These are phyloP conservation scores for Chouioia cunea DNA, from an alignment of 2,888 invertebrate genomes.

Conservation along the genomic window DNA sequence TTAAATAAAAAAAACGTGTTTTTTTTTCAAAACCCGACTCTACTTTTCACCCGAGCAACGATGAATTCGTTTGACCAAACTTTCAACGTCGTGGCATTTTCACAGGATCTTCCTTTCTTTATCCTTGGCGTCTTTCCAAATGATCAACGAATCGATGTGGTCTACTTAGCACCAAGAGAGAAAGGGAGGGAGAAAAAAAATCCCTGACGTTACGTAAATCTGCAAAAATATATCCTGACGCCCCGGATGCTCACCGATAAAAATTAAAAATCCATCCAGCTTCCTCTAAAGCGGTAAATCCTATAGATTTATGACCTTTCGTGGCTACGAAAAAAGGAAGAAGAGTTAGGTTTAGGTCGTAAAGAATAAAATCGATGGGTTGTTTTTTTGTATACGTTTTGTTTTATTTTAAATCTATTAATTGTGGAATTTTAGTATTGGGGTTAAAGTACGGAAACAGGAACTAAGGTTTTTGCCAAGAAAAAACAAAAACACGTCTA, in stretches of 20 bases:
- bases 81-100: constrained; percentile 2
- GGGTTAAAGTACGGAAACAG: too few species aligned
- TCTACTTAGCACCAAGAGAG: constrained; percentile 27
- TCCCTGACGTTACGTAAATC: not conserved
- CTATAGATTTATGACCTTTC: too few species aligned
- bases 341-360: too few species aligned
- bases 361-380: too few species aligned
- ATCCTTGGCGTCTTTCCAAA: constrained; percentile 30
- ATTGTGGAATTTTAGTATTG: too few species aligned
- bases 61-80: constrained; percentile 35
- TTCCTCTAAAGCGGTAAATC: not conserved
- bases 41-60: constrained; percentile 19
- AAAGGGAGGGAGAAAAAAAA: constrained; percentile 2
- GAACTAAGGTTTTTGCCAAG: too few species aligned
- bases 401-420: too few species aligned
- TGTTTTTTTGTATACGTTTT: too few species aligned
- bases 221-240: constrained; percentile 7
- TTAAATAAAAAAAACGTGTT: too few species aligned
- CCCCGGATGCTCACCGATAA: constrained; percentile 1
- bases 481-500: too few species aligned
- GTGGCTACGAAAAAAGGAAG: too few species aligned
- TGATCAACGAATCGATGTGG: constrained; percentile 29
- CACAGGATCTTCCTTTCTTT: constrained; percentile 23
- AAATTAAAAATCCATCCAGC: constrained; percentile 1
- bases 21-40: too few species aligned